These are phyloP conservation scores for Myopa testacea DNA, from an alignment of 2,888 invertebrate species.

Conservation along the genomic window DNA sequence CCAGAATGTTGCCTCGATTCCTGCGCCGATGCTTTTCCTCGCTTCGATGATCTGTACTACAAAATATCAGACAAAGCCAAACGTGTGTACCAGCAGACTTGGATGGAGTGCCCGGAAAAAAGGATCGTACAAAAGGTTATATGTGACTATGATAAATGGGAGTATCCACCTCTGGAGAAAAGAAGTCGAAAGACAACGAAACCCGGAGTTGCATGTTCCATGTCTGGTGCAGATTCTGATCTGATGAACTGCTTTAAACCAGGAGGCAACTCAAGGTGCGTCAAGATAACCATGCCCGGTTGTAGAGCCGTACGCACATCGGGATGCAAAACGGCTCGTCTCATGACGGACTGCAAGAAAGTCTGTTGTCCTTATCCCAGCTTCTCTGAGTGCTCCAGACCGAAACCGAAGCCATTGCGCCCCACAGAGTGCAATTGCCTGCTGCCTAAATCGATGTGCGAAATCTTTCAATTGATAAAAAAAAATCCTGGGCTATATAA, in stretches of 20 bases:
- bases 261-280: slow-evolving; percentile 23
- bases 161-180: slow-evolving; percentile 39
- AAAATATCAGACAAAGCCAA: slow-evolving; percentile 57
- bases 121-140: slow-evolving; percentile 50
- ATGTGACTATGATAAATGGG: slow-evolving; percentile 47
- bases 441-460: background rate
- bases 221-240: slow-evolving; percentile 15
- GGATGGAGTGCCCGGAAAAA: slow-evolving; percentile 55
- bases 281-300: slow-evolving; percentile 38
- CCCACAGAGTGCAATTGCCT: slow-evolving; percentile 52
- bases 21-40: slow-evolving; percentile 42
- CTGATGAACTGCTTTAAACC: slow-evolving; percentile 41
- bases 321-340: slow-evolving; percentile 14
- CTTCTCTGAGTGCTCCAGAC: slow-evolving; percentile 51
- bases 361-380: slow-evolving; percentile 51
- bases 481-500: background rate
- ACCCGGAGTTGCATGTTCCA: slow-evolving; percentile 33
- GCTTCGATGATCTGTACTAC: slow-evolving; percentile 59
- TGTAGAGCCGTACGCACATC: slow-evolving; percentile 25
- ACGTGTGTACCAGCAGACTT: slow-evolving; percentile 59
- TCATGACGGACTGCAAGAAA: slow-evolving; percentile 41
- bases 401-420: slow-evolving; percentile 38
- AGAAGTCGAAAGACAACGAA: background rate
- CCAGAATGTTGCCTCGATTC: slow-evolving; percentile 38
- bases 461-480: background rate